Conservation (phyloP, 2,113 vertebrate genomes). For the Microtus montanus region DNA sequence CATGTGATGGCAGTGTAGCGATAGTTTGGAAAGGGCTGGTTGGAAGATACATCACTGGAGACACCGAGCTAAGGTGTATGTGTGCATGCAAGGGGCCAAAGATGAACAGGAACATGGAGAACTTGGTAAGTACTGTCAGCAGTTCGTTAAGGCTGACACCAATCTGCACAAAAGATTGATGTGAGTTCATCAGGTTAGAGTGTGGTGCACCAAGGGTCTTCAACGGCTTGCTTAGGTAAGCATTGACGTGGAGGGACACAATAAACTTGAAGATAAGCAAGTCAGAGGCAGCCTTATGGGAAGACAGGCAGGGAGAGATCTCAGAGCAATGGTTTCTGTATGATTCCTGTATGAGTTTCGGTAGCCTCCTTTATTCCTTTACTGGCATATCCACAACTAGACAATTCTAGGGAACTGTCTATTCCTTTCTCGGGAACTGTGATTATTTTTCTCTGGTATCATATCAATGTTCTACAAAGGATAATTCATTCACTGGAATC, state of each 20-base stretch:
- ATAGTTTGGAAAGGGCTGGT: not conserved
- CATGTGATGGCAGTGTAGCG: not conserved
- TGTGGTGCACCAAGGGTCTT: not conserved
- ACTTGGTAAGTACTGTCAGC: not conserved
- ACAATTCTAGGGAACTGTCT: not conserved
- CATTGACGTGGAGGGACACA: not conserved
- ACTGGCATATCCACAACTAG: not conserved
- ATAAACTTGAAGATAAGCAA: not conserved
- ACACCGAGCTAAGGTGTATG: fast-evolving
- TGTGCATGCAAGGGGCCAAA: not conserved
- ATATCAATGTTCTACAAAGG: conserved; percentile 17
- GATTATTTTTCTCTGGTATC: not conserved
- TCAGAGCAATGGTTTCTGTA: not conserved
- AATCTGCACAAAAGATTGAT: not conserved
- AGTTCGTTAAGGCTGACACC: not conserved
- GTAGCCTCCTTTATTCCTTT: not conserved
- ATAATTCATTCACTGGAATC: not conserved
- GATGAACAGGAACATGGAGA: not conserved
- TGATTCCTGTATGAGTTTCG: not conserved
- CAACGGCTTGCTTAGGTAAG: not conserved
- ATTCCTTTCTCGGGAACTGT: not conserved
- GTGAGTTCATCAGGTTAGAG: not conserved
- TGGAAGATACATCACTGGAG: not conserved
- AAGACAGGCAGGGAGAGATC: not conserved
- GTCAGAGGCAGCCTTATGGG: not conserved